These are phyloP conservation scores for Rhagologus leucostigma DNA, from an alignment of 2,113 vertebrate genomes.

Conservation along the genomic window DNA sequence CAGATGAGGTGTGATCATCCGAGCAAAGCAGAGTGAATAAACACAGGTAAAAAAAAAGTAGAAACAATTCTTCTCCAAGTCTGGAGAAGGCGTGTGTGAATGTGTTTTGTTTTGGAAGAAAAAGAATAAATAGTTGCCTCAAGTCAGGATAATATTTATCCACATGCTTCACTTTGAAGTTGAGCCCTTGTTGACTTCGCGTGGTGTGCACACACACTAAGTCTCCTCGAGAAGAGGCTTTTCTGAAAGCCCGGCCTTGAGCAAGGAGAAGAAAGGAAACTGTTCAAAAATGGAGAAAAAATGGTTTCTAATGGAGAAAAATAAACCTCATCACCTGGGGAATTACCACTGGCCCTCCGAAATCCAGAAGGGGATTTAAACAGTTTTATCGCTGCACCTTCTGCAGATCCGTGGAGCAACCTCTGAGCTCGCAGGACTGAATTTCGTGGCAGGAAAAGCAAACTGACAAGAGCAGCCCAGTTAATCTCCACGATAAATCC, in stretches of 20 bases:
- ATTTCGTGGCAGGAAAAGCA: not conserved
- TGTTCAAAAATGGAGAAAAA: too few species aligned
- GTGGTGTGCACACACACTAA: not conserved
- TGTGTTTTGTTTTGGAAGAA: constrained; percentile 29
- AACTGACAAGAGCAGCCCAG: not conserved
- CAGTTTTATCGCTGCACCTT: not conserved
- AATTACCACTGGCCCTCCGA: not conserved
- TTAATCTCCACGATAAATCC: not conserved
- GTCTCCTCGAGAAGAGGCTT: not conserved
- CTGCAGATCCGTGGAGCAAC: not conserved
- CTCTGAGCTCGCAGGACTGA: not conserved
- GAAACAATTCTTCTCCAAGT: not conserved
- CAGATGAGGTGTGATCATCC: not conserved
- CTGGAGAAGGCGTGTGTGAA: not conserved
- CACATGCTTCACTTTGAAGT: constrained; percentile 28
- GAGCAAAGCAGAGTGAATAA: not conserved
- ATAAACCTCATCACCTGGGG: not conserved
- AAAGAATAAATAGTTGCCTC: constrained; percentile 15
- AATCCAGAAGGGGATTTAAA: not conserved
- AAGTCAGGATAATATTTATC: constrained; percentile 47
- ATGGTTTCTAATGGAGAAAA: not conserved
- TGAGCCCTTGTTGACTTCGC: not conserved
- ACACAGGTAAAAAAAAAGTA: not conserved
- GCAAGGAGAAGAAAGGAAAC: constrained; percentile 1
- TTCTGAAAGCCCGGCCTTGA: not conserved